Conservation (phyloP, 1,140 invertebrate species). For the Homalodisca vitripennis region DNA sequence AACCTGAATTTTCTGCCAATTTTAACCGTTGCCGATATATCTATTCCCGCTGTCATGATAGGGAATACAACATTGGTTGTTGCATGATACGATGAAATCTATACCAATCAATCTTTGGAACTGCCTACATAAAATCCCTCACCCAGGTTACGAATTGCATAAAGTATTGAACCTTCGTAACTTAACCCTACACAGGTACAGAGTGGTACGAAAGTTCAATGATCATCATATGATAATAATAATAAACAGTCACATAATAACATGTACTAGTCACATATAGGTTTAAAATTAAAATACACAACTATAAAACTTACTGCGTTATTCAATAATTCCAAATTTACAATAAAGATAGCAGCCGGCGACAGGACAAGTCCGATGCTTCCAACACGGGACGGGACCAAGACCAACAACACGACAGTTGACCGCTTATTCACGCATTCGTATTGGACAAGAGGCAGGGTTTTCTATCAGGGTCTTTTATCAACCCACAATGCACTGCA, state of each 20-base stretch:
- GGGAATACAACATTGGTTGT: neutral
- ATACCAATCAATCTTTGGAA: neutral
- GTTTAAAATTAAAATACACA: neutral
- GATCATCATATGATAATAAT: neutral
- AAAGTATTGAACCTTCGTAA: neutral
- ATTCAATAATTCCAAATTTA: neutral
- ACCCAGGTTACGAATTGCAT: neutral
- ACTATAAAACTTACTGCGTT: neutral
- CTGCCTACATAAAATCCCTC: neutral
- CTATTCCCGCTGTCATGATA: constrained; percentile 4
- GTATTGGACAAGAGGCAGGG: constrained; percentile 18
- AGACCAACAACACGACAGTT: neutral
- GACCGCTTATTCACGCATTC: neutral
- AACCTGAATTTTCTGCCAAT: neutral
- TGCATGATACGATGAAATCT: neutral
- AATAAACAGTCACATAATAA: neutral
- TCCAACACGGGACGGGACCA: neutral
- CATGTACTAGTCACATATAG: neutral
- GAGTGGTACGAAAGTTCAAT: neutral
- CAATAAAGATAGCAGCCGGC: neutral
- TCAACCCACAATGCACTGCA: constrained; percentile 28
- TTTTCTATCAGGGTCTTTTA: constrained; percentile 31
- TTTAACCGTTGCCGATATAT: neutral
- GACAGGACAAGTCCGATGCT: neutral
- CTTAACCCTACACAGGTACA: constrained; percentile 12